A percentile compares a stretch with the other conserved stretches of the same genome.
Conservation (phyloP, 2,113 vertebrate genomes). For the Alligator mississippiensis region DNA sequence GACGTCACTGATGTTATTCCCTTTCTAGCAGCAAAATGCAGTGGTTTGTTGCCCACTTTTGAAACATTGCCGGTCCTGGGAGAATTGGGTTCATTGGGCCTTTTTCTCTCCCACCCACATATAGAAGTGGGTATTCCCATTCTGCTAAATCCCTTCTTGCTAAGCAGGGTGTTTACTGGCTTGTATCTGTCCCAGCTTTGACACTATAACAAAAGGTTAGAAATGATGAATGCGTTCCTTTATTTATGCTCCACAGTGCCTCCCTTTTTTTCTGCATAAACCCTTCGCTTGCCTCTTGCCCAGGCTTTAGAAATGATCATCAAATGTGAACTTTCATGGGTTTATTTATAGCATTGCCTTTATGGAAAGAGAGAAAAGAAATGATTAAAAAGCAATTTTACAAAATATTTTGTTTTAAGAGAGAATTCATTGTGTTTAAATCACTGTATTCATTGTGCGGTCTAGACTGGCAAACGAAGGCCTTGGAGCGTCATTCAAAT, state of each 20-base stretch:
- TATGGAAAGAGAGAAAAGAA: constrained; percentile 81
- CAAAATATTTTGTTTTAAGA: constrained; percentile 84
- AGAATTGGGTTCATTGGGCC: neutral
- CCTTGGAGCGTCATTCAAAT: constrained; percentile 74
- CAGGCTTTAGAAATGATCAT: constrained; percentile 78
- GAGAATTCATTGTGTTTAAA: constrained; percentile 82
- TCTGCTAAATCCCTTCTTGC: constrained; percentile 29
- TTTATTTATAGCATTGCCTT: constrained; percentile 83
- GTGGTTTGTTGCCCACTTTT: neutral
- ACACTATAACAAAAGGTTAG: constrained; percentile 74
- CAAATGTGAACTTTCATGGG: constrained; percentile 80
- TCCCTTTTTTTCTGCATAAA: constrained; percentile 77
- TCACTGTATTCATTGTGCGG: constrained; percentile 75
- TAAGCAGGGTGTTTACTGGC: constrained; percentile 73
- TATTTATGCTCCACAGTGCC: constrained; percentile 74
- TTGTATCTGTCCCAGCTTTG: constrained; percentile 67
- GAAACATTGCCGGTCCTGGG: neutral
- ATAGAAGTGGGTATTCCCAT: neutral
- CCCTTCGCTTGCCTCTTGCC: constrained; percentile 77
- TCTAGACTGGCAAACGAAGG: constrained; percentile 80
- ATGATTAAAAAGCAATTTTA: constrained; percentile 82
- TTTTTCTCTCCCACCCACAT: constrained; percentile 4
- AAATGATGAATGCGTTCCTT: constrained; percentile 79
- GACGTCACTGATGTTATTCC: neutral
- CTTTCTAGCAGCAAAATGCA: neutral